Percentiles rank a stretch among this genome's conserved stretches.
Evolutionary conservation across 2,797 vertebrate species (phyloP).

Genomic region (Potorous gilbertii): DNA sequence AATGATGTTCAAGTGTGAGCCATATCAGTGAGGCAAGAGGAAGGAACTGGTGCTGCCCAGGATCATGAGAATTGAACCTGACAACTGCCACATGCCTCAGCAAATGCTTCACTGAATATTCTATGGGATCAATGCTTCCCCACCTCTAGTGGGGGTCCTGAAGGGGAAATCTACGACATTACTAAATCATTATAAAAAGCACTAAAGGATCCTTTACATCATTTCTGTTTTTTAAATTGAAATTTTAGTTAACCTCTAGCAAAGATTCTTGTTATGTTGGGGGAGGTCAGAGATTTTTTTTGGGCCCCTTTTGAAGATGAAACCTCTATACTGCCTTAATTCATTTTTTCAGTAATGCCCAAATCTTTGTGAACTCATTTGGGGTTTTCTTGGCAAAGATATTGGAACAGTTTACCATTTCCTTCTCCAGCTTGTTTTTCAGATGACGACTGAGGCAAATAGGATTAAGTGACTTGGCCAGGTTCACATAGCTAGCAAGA

Average conservation of each 20-base stretch:
- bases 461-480: not conserved
- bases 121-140: not conserved
- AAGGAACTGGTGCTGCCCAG: not conserved
- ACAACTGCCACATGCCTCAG: not conserved
- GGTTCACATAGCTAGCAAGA: not conserved
- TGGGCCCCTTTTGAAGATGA: not conserved
- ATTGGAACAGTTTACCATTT: not conserved
- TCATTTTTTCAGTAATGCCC: not conserved
- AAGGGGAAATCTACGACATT: not conserved
- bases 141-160: not conserved
- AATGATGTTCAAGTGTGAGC: not conserved
- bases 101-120: not conserved
- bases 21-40: not conserved
- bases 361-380: not conserved
- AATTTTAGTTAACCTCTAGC: conserved; percentile 6
- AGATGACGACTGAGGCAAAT: not conserved
- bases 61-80: not conserved
- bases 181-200: not conserved
- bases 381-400: not conserved
- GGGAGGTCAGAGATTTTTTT: not conserved
- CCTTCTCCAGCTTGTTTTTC: not conserved
- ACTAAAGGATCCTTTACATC: not conserved
- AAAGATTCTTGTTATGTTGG: not conserved
- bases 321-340: not conserved
- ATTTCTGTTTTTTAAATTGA: conserved; percentile 35